A percentile compares a stretch with the other conserved stretches of the same genome.
phyloP scores from a whole-genome alignment of 2,797 vertebrate species.

The Varecia variegata region DNA sequence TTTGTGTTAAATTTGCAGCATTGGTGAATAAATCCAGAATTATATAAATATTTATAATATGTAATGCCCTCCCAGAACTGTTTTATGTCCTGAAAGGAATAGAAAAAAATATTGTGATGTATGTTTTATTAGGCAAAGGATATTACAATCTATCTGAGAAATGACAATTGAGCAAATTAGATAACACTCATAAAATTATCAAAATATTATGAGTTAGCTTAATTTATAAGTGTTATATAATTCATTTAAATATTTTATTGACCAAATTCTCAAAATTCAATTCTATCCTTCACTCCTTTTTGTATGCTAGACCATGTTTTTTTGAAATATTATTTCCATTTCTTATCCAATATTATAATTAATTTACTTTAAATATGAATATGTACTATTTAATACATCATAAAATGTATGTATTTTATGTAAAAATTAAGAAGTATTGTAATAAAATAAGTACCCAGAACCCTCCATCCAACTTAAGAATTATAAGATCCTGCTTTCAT shows the following conservation, averaged over 20 bases:
- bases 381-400: not conserved
- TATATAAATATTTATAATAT: not conserved
- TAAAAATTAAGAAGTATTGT: not conserved
- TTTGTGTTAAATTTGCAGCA: not conserved
- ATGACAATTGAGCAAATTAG: not conserved
- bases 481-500: not conserved
- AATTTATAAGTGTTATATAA: not conserved
- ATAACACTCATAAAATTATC: not conserved
- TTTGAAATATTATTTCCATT: not conserved
- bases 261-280: not conserved
- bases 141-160: not conserved
- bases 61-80: not conserved
- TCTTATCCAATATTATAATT: not conserved
- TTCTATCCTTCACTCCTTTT: not conserved
- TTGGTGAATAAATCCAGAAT: not conserved
- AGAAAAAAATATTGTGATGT: not conserved
- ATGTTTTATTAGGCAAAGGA: not conserved
- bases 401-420: not conserved
- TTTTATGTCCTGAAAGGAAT: not conserved
- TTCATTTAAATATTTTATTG: not conserved
- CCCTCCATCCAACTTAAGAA: not conserved
- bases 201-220: not conserved
- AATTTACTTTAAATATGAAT: not conserved
- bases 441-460: not conserved
- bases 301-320: not conserved